Percentiles rank a stretch among this genome's conserved stretches.
Conservation (phyloP, 2,797 vertebrate genomes). For the Acanthornis magna region DNA sequence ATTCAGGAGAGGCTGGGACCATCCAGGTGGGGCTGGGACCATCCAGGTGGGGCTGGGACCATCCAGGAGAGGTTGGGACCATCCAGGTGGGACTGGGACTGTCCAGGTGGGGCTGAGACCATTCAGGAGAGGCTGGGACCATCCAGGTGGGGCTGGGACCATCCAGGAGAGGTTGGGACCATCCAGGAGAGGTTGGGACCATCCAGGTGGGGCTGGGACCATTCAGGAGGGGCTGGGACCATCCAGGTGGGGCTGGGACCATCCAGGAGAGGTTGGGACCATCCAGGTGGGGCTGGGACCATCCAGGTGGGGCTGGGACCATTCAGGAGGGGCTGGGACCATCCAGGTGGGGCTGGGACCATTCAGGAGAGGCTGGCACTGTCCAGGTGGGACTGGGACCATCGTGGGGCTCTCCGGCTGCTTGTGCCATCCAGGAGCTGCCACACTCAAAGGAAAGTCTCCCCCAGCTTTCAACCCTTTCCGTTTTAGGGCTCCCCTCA, state of each 20-base stretch:
- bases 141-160: too few species aligned
- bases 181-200: too few species aligned
- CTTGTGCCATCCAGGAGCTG: neutral
- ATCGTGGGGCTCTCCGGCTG: neutral
- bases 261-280: fast-evolving
- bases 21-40: neutral
- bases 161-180: too few species aligned
- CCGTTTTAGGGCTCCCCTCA: neutral
- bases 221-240: too few species aligned
- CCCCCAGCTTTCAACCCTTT: neutral
- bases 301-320: fast-evolving
- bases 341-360: fast-evolving
- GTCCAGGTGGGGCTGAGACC: neutral
- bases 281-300: fast-evolving
- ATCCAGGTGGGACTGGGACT: neutral
- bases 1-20: fast-evolving
- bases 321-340: fast-evolving
- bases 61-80: neutral
- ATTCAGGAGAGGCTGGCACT: too few species aligned
- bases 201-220: too few species aligned
- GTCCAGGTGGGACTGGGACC: neutral
- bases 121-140: too few species aligned
- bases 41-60: neutral
- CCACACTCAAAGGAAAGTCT: neutral
- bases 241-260: too few species aligned